Conservation (phyloP, 37 sponge, comb jelly and placozoan species). For the Bolinopsis microptera region DNA sequence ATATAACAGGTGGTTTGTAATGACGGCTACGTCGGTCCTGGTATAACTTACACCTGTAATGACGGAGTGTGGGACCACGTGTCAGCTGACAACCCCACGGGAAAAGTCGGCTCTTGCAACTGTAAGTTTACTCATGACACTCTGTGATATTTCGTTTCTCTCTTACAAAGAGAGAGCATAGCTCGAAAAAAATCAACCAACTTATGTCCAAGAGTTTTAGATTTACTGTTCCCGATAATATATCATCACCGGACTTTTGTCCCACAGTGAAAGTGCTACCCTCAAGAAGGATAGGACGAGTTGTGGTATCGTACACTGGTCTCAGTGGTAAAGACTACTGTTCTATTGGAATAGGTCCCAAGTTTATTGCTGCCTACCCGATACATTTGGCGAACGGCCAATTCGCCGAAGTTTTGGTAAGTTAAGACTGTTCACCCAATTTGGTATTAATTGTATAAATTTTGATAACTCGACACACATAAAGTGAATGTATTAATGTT, state of each 20-base stretch:
- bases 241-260: too few relatives aligned
- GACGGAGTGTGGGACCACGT: slow-evolving; percentile 46
- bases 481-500: too few relatives aligned
- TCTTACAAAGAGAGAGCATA: too few relatives aligned
- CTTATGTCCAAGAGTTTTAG: too few relatives aligned
- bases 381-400: neutral
- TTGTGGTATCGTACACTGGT: slow-evolving; percentile 36
- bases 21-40: slow-evolving; percentile 14
- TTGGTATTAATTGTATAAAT: too few relatives aligned
- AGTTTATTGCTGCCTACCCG: slow-evolving; percentile 49
- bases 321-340: slow-evolving; percentile 42
- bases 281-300: slow-evolving; percentile 18
- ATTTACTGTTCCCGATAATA: too few relatives aligned
- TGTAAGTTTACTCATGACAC: neutral
- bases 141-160: too few relatives aligned
- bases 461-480: too few relatives aligned
- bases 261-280: slow-evolving; percentile 48
- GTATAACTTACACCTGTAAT: neutral
- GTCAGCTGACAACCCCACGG: slow-evolving; percentile 35
- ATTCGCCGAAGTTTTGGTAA: neutral
- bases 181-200: too few relatives aligned
- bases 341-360: slow-evolving; percentile 33
- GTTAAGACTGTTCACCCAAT: too few relatives aligned
- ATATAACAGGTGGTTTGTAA: slow-evolving; percentile 54
- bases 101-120: slow-evolving; percentile 42